phyloP scores from a whole-genome alignment of 2,113 vertebrate genomes.

The Pseudopipra pipra region DNA sequence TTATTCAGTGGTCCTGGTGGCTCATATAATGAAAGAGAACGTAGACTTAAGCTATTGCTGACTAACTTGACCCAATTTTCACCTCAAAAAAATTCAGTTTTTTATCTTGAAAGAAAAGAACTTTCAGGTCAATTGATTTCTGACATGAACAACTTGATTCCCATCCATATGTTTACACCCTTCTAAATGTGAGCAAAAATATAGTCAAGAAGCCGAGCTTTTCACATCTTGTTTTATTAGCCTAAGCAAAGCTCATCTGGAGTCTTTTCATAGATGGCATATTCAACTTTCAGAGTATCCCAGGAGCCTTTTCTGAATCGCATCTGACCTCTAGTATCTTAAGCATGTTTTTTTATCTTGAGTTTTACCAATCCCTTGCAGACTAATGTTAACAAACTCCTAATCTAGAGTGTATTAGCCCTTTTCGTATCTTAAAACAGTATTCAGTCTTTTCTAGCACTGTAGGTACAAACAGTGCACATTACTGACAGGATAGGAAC shows the following conservation, averaged over 20 bases:
- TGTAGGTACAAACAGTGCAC: not conserved
- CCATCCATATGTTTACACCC: not conserved
- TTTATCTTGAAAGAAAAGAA: not conserved
- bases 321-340: not conserved
- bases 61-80: not conserved
- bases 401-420: not conserved
- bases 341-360: not conserved
- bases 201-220: not conserved
- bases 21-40: not conserved
- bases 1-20: not conserved
- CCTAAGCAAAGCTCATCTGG: not conserved
- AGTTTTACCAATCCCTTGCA: not conserved
- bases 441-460: not conserved
- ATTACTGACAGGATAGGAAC: not conserved
- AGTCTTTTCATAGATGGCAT: not conserved
- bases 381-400: not conserved
- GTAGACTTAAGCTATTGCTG: not conserved
- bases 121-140: not conserved
- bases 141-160: not conserved
- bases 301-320: not conserved
- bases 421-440: not conserved
- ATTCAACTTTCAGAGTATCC: not conserved
- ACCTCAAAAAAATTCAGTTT: rapidly evolving
- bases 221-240: not conserved
- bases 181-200: not conserved